These are phyloP conservation scores for Pentalonia nigronervosa DNA, from an alignment of 1,140 invertebrate genomes.

Conservation along the genomic window DNA sequence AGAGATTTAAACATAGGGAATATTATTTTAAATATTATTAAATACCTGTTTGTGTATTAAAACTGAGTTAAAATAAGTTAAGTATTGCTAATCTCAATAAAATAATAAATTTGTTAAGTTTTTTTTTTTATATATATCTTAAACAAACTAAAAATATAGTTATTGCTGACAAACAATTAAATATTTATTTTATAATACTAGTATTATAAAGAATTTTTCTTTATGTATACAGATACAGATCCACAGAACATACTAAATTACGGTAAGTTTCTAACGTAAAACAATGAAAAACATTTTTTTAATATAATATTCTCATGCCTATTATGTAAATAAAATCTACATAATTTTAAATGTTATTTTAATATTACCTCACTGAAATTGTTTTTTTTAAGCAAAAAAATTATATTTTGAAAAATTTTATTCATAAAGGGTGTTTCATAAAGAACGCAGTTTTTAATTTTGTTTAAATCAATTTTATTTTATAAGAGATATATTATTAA, in stretches of 20 bases:
- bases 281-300: constrained; percentile 1
- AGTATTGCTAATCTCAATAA: background rate
- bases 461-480: too few relatives aligned
- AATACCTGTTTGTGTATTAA: too few relatives aligned
- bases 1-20: too few relatives aligned
- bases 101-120: background rate
- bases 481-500: too few relatives aligned
- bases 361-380: background rate
- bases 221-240: constrained; percentile 57
- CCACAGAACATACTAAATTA: constrained; percentile 45
- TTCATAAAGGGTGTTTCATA: too few relatives aligned
- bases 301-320: background rate
- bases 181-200: background rate
- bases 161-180: background rate
- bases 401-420: background rate
- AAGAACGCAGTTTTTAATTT: too few relatives aligned
- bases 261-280: constrained; percentile 38
- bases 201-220: constrained; percentile 32
- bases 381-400: background rate
- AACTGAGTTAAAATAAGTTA: too few relatives aligned
- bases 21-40: too few relatives aligned
- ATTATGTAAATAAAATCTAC: constrained; percentile 13
- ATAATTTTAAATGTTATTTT: background rate
- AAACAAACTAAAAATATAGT: background rate
- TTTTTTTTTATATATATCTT: background rate